phyloP scores from a whole-genome alignment of 1,140 invertebrate genomes.

The Planococcus citri region DNA sequence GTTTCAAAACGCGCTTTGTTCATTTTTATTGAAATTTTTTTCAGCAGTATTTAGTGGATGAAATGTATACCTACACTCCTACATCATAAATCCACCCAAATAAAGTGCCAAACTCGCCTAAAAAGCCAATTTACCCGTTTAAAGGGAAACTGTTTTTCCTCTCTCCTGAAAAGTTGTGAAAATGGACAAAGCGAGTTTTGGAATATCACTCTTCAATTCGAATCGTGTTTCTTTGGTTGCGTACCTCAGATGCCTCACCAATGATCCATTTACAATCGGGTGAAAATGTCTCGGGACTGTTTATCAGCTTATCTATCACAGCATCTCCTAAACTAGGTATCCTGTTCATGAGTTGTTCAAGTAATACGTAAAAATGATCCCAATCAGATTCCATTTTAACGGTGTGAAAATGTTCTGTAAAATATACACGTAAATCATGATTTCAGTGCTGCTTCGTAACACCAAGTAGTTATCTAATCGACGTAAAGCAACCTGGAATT shows the following conservation, averaged over 20 bases:
- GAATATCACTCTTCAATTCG: not conserved
- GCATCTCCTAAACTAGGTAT: conserved; percentile 63
- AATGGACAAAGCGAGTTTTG: not conserved
- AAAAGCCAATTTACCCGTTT: too few species aligned
- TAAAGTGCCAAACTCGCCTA: too few species aligned
- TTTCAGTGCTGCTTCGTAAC: not conserved
- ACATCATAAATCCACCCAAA: too few species aligned
- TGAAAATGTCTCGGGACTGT: conserved; percentile 87
- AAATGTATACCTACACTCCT: too few species aligned
- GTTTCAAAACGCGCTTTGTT: too few species aligned
- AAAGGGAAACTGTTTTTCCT: too few species aligned
- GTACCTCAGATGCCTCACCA: conserved; percentile 80
- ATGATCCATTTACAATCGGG: conserved; percentile 85
- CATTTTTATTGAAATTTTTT: too few species aligned
- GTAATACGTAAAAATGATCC: conserved; percentile 86
- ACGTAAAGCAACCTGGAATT: conserved; percentile 40
- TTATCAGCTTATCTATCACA: conserved; percentile 61
- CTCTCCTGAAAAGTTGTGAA: too few species aligned
- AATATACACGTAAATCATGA: not conserved
- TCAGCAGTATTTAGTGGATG: too few species aligned
- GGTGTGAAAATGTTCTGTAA: conserved; percentile 14
- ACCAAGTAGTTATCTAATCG: not conserved
- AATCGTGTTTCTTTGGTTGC: too few species aligned
- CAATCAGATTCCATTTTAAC: conserved; percentile 60
- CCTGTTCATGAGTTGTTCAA: conserved; percentile 72